Evolutionary conservation across 2,888 invertebrate species (phyloP), one percentile per base, ranked within the genome.

Genomic region (Mellilla xanthometata): DNA sequence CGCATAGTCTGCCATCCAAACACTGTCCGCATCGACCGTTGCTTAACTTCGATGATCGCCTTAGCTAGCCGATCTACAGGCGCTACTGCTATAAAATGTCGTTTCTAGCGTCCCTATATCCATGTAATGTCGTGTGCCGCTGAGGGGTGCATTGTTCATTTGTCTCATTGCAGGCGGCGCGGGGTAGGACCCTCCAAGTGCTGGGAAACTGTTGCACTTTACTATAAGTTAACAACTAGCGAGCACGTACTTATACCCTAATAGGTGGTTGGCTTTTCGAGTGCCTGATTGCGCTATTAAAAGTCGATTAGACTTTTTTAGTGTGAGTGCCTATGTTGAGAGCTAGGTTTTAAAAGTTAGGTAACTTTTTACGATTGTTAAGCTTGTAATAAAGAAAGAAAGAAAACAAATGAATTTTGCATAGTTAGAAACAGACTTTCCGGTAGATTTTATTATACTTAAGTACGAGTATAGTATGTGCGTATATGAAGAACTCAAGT

Each of bases 201-300:
- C 82, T 85, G 88, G 86, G 86, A 88, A 87, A 87, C 83, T 86
- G 86, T 88, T 87, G 85, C 88, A 85, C 84, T 89, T 86, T 82
- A 82, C 72, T 79, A 84, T 83, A 83, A 86, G 82, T 86, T 81
- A 86, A 87, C 85, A 85, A 81, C 70, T 19, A 19, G 6, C 6
- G 6, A 6, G 15, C 6, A 19, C 6, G 58, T 64, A 56, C 64
- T 72, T 60, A 78, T 71, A 67, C 61, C 52, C 59, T 58, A 62
- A 67, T 65, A 75, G 72, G 70, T 72, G 58, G 67, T 68, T 73
- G 69, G 76, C 82, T 75, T 71, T 24, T 71, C 60, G 60, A 73
- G 61, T 62, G 62, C 64, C 68, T 65, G 57, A 72, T 65, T 68
- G 51, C 63, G 58, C 48, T 42, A 51, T 52, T 54, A 44, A 24